Evolutionary conservation across 1,140 invertebrate genomes (phyloP).

Genomic region (Drosophila asahinai): DNA sequence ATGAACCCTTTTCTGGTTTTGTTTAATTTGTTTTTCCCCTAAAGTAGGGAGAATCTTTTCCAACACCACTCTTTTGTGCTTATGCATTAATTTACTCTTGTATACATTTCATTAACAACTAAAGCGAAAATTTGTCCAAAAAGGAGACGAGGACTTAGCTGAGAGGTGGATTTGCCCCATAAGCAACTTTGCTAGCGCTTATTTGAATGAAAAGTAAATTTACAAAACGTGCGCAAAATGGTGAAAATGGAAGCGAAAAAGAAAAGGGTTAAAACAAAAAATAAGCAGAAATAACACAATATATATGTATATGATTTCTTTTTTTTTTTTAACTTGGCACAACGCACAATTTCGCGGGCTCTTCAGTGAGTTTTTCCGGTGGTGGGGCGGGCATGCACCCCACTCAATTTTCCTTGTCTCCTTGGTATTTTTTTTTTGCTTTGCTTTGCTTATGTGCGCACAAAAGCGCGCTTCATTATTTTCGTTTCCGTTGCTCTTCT

Average conservation of each 20-base stretch:
- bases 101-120: slow-evolving; percentile 73
- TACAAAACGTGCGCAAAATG: slow-evolving; percentile 67
- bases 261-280: slow-evolving; percentile 52
- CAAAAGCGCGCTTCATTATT: slow-evolving; percentile 76
- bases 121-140: slow-evolving; percentile 46
- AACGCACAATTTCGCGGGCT: slow-evolving; percentile 51
- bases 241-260: slow-evolving; percentile 23
- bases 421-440: slow-evolving; percentile 31
- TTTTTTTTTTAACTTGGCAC: slow-evolving; percentile 42
- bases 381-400: not conserved
- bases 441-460: slow-evolving; percentile 55
- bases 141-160: slow-evolving; percentile 1
- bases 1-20: slow-evolving; percentile 29
- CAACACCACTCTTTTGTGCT: slow-evolving; percentile 17
- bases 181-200: slow-evolving; percentile 39
- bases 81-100: slow-evolving; percentile 71
- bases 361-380: slow-evolving; percentile 2
- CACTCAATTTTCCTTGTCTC: slow-evolving; percentile 46
- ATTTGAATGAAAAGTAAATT: slow-evolving; percentile 75
- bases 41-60: slow-evolving; percentile 1
- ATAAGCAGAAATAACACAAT: slow-evolving; percentile 21
- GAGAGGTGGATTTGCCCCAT: slow-evolving; percentile 39
- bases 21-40: slow-evolving; percentile 24
- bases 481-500: slow-evolving; percentile 67
- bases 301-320: slow-evolving; percentile 22